Conservation (phyloP, 30 jellyfish, hydroid and myxozoan genomes). For the Sanderia malayensis region DNA sequence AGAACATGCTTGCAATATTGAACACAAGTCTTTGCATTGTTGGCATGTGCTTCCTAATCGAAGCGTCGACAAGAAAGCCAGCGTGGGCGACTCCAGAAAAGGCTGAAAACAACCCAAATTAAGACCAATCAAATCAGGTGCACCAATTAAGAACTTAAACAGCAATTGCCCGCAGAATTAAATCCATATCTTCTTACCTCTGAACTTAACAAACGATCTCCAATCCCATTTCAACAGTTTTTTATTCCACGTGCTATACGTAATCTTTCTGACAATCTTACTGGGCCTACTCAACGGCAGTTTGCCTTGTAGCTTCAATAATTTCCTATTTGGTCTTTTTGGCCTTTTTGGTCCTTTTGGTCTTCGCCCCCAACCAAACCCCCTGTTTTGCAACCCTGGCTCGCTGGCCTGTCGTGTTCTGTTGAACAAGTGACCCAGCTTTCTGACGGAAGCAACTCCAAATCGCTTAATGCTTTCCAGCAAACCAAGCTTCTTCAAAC, state of each 20-base stretch:
- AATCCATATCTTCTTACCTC: conserved; percentile 49
- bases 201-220: conserved; percentile 18
- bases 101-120: conserved; percentile 25
- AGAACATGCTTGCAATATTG: conserved; percentile 35
- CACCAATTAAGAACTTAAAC: too few relatives aligned
- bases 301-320: not conserved
- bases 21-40: conserved; percentile 45
- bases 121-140: too few relatives aligned
- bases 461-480: not conserved
- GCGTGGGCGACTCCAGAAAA: conserved; percentile 36
- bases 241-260: conserved; percentile 3
- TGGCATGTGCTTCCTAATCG: conserved; percentile 49
- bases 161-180: too few relatives aligned
- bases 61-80: conserved; percentile 71
- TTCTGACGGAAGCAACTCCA: not conserved
- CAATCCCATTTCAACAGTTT: conserved; percentile 43
- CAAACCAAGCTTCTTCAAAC: conserved; percentile 12
- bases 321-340: too few relatives aligned
- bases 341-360: not conserved
- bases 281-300: conserved; percentile 16
- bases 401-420: too few relatives aligned
- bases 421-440: too few relatives aligned
- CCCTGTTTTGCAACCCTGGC: too few relatives aligned
- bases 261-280: not conserved
- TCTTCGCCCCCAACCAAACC: not conserved